Evolutionary conservation across 2,888 invertebrate genomes (phyloP).

Genomic region (Caenorhabditis sp.): DNA sequence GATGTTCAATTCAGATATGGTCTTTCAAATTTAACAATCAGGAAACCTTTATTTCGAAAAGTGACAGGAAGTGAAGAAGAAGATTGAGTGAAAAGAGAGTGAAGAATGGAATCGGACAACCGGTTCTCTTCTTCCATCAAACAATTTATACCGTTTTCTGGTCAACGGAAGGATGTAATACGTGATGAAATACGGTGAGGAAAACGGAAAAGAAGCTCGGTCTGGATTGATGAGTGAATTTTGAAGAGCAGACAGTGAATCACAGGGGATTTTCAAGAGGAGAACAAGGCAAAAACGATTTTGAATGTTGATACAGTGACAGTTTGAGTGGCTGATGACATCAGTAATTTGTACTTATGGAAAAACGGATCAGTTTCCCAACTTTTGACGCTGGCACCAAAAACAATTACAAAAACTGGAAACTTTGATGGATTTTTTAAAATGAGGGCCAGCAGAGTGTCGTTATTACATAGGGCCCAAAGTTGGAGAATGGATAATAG

Average conservation of each 20-base stretch:
- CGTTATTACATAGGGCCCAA: no score
- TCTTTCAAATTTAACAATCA: not conserved
- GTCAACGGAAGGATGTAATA: constrained; percentile 12
- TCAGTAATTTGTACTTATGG: constrained; percentile 10
- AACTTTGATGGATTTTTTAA: no score
- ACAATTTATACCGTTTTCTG: constrained; percentile 27
- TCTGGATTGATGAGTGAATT: not conserved
- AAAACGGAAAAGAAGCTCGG: constrained; percentile 3
- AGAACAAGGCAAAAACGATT: not conserved
- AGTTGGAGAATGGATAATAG: no score
- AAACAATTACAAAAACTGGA: no score
- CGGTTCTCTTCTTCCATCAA: constrained; percentile 9
- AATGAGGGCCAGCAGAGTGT: no score
- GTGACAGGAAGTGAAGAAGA: not conserved
- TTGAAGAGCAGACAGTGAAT: constrained; percentile 26
- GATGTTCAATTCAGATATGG: not conserved
- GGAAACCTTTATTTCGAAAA: constrained; percentile 1
- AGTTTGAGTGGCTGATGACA: not conserved
- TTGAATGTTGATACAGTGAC: constrained; percentile 32
- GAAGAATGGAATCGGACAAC: constrained; percentile 25
- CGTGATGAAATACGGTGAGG: constrained; percentile 5
- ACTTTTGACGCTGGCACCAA: no score
- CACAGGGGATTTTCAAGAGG: constrained; percentile 26
- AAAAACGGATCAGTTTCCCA: constrained; percentile 1
- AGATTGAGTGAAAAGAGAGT: constrained; percentile 27